Evolutionary conservation across 1,140 invertebrate species (phyloP), one percentile per base, ranked within the genome.

Genomic region (Anastrepha ludens): DNA sequence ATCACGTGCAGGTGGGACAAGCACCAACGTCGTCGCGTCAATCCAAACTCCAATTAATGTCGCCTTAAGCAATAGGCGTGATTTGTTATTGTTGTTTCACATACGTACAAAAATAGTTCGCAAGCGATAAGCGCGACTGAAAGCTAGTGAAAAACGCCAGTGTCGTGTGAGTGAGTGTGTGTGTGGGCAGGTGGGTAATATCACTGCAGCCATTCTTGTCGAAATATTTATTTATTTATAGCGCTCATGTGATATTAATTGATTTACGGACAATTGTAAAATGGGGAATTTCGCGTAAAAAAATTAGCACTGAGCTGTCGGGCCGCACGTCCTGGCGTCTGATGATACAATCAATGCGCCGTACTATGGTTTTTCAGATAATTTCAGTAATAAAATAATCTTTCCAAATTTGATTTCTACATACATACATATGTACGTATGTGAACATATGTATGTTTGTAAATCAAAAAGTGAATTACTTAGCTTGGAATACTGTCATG

Each of bases 211-310:
- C 0, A 15, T 64, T 64, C 11, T 64, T 13, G 17, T 64, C 64
- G 39, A 67, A 29, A 67, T 67, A 67, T 67, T 67, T 67, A 67
- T 67, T 47, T 74, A 47, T 74, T 74, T 74, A 74, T 74, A 74
- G 13, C 67, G 67, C 41, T 74, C 67, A 74, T 74, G 67, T 74
- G 67, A 74, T 39, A 2, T 1, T 74, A 7, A 74, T 17, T 74
- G 67, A 74, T 74, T 74, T 74, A 74, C 67, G 41, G 70, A 44
- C 17, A 47, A 47, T 50, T 74, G 44, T 74, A 47, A 47, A 55
- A 74, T 74, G 70, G 44, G 70, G n/a, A 74, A 74, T 47, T 62
- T 41, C 44, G 44, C 44, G 13, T 13, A 47, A 13, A 47, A 15
- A 13, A 65, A 65, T 9, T 29, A 29, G 20, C n/a, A 20, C n/a